These are phyloP conservation scores for Anaspis maculata DNA, from an alignment of 2,888 invertebrate species.

Conservation along the genomic window DNA sequence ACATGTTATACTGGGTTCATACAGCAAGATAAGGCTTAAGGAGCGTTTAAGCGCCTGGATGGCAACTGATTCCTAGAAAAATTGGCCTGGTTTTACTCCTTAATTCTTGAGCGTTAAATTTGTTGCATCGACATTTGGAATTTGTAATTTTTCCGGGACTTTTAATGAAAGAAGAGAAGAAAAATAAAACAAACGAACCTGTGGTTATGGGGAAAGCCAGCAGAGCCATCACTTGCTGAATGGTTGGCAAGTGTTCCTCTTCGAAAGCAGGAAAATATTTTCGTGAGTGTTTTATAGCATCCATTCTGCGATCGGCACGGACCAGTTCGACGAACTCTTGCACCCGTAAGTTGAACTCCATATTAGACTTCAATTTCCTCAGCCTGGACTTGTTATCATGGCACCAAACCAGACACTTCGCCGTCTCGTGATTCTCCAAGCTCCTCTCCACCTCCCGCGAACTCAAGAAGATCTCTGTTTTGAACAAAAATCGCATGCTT, in stretches of 20 bases:
- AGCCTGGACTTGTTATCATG: slow-evolving; percentile 94
- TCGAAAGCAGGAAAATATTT: slow-evolving; percentile 86
- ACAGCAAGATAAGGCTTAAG: too few species aligned
- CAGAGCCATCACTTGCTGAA: slow-evolving; percentile 92
- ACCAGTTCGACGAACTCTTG: slow-evolving; percentile 95
- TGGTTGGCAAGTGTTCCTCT: slow-evolving; percentile 76
- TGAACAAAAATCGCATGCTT: too few species aligned
- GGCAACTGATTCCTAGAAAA: too few species aligned
- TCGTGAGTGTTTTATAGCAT: slow-evolving; percentile 91
- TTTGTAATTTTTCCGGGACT: too few species aligned
- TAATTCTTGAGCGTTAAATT: too few species aligned
- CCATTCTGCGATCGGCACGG: slow-evolving; percentile 74
- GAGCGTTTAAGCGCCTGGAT: too few species aligned
- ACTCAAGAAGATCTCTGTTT: slow-evolving; percentile 77
- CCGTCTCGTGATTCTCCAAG: slow-evolving; percentile 70
- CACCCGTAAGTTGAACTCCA: slow-evolving; percentile 90
- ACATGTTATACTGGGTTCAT: too few species aligned
- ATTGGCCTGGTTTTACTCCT: too few species aligned
- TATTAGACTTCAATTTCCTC: slow-evolving; percentile 84
- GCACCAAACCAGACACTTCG: slow-evolving; percentile 90
- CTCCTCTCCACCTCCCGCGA: slow-evolving; percentile 84
- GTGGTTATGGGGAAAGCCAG: slow-evolving; percentile 86
- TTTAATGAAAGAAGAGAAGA: too few species aligned
- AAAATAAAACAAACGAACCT: slow-evolving; percentile 46
- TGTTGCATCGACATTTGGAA: too few species aligned